These are phyloP conservation scores for Gulo gulo DNA, from an alignment of 2,113 vertebrate species.

Conservation along the genomic window DNA sequence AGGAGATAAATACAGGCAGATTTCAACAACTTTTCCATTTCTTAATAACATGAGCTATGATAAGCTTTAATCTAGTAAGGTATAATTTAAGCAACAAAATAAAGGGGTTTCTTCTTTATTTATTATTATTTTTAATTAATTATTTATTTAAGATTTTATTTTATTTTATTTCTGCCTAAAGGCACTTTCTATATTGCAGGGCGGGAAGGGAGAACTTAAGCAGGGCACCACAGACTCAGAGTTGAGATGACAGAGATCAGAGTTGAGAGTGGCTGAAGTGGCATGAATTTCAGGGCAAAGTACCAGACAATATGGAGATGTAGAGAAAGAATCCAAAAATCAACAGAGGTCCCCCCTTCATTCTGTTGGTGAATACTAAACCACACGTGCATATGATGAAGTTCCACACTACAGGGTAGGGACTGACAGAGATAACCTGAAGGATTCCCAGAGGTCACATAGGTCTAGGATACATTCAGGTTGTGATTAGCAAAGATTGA, in stretches of 20 bases:
- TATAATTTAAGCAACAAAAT: not conserved
- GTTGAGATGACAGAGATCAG: not conserved
- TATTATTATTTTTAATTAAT: too few relatives aligned
- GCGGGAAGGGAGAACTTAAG: not conserved
- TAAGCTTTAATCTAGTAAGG: not conserved
- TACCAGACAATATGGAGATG: not conserved
- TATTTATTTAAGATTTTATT: too few relatives aligned
- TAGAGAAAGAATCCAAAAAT: not conserved
- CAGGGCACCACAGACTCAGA: not conserved
- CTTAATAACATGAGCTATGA: not conserved
- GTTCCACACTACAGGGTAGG: not conserved
- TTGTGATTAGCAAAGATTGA: not conserved
- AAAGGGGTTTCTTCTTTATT: not conserved
- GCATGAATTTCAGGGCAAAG: not conserved
- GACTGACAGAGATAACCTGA: not conserved
- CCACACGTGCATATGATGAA: not conserved
- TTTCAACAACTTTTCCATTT: not conserved
- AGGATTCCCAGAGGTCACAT: not conserved
- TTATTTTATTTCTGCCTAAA: not conserved
- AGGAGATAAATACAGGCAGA: not conserved
- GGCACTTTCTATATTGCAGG: not conserved
- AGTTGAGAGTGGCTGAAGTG: not conserved
- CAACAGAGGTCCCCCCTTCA: not conserved
- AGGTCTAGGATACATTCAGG: not conserved
- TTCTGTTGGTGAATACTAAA: not conserved